Evolutionary conservation across 2,888 invertebrate species (phyloP).

Genomic region (Agriopis aurantiaria): DNA sequence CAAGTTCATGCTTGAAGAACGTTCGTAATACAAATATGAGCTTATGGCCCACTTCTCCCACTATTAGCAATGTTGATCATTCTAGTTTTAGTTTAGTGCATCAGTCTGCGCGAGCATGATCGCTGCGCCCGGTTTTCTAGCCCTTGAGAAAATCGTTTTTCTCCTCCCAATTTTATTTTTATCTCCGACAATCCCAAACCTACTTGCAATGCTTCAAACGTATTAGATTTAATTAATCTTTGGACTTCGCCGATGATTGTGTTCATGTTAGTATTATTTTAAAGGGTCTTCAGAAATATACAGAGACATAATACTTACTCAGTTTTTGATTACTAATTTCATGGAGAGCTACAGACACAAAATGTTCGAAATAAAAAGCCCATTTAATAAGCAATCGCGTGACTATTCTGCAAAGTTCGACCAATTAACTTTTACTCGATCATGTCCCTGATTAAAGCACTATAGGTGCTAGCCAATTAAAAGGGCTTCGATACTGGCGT

Average conservation of each 20-base stretch:
- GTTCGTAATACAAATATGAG: no score
- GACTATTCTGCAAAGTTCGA: slow-evolving; percentile 21
- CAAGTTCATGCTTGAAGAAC: no score
- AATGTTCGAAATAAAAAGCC: neutral
- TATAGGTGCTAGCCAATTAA: slow-evolving; percentile 34
- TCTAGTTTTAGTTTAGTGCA: no score
- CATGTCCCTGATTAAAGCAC: slow-evolving; percentile 17
- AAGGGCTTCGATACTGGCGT: slow-evolving; percentile 28
- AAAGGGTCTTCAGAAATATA: neutral
- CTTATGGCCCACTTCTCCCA: no score
- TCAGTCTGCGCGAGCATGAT: no score
- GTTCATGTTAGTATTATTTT: neutral
- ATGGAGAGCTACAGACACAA: neutral
- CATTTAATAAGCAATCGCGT: slow-evolving; percentile 22
- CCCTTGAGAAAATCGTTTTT: no score
- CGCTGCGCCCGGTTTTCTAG: no score
- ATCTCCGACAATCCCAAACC: no score
- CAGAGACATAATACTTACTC: neutral
- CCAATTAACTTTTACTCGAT: slow-evolving; percentile 18
- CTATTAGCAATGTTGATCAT: no score
- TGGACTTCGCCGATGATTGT: neutral
- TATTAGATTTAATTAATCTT: neutral
- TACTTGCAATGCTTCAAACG: neutral
- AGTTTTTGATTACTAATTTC: neutral
- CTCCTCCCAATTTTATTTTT: no score